Evolutionary conservation across 2,888 invertebrate species (phyloP).

Genomic region (Leptarthrus brevirostris): DNA sequence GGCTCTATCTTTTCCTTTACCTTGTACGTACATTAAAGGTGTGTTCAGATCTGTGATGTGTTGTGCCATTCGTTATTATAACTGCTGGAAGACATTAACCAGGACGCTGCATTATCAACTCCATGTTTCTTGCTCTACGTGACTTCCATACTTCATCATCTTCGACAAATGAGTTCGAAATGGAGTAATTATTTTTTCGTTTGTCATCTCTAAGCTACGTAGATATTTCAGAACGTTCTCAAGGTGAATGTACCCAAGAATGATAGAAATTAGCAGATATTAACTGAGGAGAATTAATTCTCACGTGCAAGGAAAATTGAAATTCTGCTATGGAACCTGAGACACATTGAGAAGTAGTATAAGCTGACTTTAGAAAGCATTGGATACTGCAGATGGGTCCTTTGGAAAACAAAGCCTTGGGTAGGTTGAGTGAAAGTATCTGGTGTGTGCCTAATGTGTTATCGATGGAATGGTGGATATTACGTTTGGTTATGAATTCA

Average conservation of each 20-base stretch:
- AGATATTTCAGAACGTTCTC: background rate
- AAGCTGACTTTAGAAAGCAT: no score
- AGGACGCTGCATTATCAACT: background rate
- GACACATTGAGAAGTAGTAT: no score
- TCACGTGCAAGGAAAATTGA: no score
- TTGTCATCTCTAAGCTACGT: background rate
- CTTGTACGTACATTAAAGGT: background rate
- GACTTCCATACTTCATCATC: background rate
- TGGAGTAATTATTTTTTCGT: slow-evolving; percentile 8
- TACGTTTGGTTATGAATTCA: no score
- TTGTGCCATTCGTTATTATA: background rate
- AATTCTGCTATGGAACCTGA: no score
- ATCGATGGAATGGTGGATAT: no score
- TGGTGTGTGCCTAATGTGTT: no score
- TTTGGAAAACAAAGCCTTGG: no score
- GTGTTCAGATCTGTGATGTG: background rate
- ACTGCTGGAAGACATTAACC: background rate
- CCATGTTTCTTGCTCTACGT: background rate
- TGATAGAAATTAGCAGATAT: background rate
- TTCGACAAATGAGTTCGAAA: slow-evolving; percentile 1
- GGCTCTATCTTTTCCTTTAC: background rate
- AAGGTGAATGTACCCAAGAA: background rate
- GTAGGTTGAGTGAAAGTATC: no score
- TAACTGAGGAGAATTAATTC: background rate
- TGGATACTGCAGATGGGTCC: no score